phyloP scores from a whole-genome alignment of 2,113 vertebrate genomes.

The Tonatia bakeri region DNA sequence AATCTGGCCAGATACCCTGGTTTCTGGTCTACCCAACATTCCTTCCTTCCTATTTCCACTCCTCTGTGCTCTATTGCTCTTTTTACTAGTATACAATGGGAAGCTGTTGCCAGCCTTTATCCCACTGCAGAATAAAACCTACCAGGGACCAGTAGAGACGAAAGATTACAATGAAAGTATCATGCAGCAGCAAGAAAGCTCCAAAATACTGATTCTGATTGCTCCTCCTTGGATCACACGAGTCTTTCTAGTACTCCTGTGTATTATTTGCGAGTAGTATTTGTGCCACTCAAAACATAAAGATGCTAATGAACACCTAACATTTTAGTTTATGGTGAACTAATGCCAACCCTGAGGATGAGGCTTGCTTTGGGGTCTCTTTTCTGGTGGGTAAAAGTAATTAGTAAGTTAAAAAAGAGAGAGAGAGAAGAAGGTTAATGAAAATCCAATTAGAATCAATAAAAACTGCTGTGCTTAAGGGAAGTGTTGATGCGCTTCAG shows the following conservation, averaged over 20 bases:
- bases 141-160: accelerated
- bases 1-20: background rate
- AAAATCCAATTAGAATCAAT: background rate
- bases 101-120: background rate
- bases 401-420: background rate
- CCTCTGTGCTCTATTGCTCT: background rate
- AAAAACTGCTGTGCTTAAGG: background rate
- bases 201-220: background rate
- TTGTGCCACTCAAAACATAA: background rate
- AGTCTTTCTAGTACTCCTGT: background rate
- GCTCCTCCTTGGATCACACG: background rate
- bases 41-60: background rate
- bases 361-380: background rate
- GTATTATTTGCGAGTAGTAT: background rate
- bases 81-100: background rate
- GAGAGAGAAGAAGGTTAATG: background rate
- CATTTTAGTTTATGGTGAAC: background rate
- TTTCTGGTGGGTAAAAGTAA: background rate
- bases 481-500: background rate
- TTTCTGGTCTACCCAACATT: background rate
- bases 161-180: background rate
- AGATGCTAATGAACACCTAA: background rate
- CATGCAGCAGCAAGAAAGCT: background rate
- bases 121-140: background rate
- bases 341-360: background rate